Evolutionary conservation across 2,797 vertebrate genomes (phyloP).

Genomic region (Lagodon rhomboides): DNA sequence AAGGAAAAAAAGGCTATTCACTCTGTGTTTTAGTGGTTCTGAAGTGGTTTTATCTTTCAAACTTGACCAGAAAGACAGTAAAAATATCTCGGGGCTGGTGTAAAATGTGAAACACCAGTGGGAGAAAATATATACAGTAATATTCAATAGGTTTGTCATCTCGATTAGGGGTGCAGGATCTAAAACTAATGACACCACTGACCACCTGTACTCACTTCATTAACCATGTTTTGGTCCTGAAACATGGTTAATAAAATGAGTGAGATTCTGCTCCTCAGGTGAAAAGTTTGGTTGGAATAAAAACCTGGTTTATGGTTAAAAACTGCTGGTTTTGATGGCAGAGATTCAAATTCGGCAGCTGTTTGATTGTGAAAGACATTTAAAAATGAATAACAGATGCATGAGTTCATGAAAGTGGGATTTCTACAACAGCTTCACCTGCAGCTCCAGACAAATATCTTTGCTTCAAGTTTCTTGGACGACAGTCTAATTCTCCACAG

Average conservation of each 20-base stretch:
- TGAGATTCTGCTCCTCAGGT: neutral
- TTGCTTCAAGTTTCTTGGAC: conserved; percentile 49
- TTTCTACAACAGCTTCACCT: conserved; percentile 53
- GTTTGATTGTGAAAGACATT: conserved; percentile 3
- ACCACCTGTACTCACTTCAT: neutral
- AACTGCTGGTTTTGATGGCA: neutral
- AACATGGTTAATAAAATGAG: neutral
- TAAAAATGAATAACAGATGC: neutral
- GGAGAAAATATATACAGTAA: neutral
- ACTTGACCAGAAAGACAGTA: neutral
- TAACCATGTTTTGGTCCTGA: neutral
- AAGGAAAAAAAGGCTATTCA: neutral
- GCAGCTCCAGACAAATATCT: conserved; percentile 24
- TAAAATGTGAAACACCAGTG: neutral
- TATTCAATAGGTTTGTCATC: neutral
- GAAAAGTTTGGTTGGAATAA: conserved; percentile 32
- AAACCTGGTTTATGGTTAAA: neutral
- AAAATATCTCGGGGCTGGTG: neutral
- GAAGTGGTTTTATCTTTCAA: neutral
- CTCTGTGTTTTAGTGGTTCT: neutral
- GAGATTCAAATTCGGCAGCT: neutral
- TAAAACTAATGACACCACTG: too few relatives aligned
- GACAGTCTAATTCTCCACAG: conserved; percentile 41
- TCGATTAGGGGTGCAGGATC: neutral
- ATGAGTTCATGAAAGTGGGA: neutral